A percentile compares a stretch with the other conserved stretches of the same genome.
Evolutionary conservation across 2,113 vertebrate genomes (phyloP).

Genomic region (Pteronura brasiliensis): DNA sequence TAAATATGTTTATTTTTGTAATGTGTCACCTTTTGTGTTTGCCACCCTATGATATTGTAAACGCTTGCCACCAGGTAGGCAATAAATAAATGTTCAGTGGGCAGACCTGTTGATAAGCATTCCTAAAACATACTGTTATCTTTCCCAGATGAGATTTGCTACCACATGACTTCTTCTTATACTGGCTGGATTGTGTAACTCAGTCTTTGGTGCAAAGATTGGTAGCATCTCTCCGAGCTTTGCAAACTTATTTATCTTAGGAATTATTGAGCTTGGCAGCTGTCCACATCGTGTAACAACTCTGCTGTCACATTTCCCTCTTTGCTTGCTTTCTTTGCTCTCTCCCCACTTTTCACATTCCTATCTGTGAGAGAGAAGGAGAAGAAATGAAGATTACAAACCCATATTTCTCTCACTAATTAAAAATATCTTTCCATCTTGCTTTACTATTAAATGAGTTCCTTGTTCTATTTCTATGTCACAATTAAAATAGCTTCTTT

Average conservation of each 20-base stretch:
- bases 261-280: not conserved
- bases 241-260: not conserved
- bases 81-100: not conserved
- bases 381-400: not conserved
- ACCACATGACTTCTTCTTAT: not conserved
- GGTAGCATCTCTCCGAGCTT: not conserved
- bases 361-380: not conserved
- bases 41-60: not conserved
- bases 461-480: not conserved
- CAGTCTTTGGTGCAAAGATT: not conserved
- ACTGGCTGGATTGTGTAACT: not conserved
- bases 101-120: not conserved
- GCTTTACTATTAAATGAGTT: not conserved
- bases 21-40: not conserved
- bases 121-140: not conserved
- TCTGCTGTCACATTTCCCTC: not conserved
- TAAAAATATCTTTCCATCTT: constrained; percentile 18
- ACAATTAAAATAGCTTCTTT: constrained; percentile 10
- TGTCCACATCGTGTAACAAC: not conserved
- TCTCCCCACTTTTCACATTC: not conserved
- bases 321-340: not conserved
- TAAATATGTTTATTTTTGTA: not conserved
- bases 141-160: not conserved
- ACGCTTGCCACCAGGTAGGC: not conserved
- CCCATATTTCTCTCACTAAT: not conserved